phyloP scores from a whole-genome alignment of 1,140 invertebrate species.

The Caenorhabditis latens region DNA sequence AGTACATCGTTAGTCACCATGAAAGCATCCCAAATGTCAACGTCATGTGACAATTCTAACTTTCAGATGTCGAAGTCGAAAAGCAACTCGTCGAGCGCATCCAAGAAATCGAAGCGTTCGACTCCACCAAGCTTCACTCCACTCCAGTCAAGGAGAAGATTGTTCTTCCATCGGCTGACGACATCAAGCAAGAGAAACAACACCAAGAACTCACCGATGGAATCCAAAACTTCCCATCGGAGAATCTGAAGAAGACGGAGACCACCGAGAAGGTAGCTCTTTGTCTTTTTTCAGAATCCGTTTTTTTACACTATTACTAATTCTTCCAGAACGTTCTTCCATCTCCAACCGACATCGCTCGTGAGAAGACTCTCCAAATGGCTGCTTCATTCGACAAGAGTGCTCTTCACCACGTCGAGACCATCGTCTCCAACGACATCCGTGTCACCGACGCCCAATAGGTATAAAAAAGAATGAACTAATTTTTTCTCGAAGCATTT shows the following conservation, averaged over 20 bases:
- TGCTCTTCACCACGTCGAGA: conserved; percentile 69
- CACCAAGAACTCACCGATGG: conserved; percentile 72
- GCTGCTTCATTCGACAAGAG: conserved; percentile 68
- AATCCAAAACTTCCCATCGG: conserved; percentile 78
- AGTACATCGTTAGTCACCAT: too few species aligned
- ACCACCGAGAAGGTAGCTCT: conserved; percentile 70
- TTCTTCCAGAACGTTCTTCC: conserved; percentile 69
- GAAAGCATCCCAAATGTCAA: background rate
- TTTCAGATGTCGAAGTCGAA: conserved; percentile 67
- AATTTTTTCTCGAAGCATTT: background rate
- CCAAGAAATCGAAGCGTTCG: conserved; percentile 77
- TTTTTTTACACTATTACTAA: background rate
- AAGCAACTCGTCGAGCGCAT: conserved; percentile 69
- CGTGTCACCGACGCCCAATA: conserved; percentile 55
- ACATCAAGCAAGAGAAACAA: conserved; percentile 69
- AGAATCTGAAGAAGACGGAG: conserved; percentile 71
- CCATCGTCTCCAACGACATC: conserved; percentile 64
- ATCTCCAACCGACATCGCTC: conserved; percentile 67
- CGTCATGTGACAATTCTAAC: background rate
- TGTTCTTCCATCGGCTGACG: conserved; percentile 60
- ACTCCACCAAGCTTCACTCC: conserved; percentile 31
- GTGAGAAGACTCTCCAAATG: conserved; percentile 67
- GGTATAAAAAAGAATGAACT: background rate
- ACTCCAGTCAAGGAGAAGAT: conserved; percentile 37
- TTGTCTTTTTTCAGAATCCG: background rate